Percentiles rank a stretch among this genome's conserved stretches.
Evolutionary conservation across 2,888 invertebrate species (phyloP).

Genomic region (Hyalella azteca): DNA sequence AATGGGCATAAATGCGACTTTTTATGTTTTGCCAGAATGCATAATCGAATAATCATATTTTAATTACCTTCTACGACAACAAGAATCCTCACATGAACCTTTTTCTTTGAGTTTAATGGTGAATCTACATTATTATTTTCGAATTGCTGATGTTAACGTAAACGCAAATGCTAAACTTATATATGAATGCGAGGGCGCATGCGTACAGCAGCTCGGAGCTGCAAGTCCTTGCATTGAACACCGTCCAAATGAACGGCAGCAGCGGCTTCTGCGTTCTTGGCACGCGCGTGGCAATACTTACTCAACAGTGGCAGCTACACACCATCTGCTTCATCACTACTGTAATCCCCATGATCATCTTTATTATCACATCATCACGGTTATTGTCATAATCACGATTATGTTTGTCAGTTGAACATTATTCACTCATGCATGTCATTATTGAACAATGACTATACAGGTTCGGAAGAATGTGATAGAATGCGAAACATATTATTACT

Average conservation of each 20-base stretch:
- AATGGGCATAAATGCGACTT: too few species aligned
- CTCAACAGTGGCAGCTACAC: background rate
- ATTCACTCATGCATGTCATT: background rate
- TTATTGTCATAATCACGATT: background rate
- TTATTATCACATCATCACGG: background rate
- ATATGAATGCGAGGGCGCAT: background rate
- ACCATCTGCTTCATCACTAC: conserved; percentile 1
- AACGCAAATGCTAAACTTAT: background rate
- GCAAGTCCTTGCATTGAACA: background rate
- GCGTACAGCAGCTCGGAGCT: background rate
- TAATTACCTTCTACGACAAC: background rate
- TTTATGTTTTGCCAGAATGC: too few species aligned
- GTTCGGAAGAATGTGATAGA: background rate
- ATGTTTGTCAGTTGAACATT: background rate
- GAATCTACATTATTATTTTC: background rate
- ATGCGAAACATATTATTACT: background rate
- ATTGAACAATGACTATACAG: background rate
- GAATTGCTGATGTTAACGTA: background rate
- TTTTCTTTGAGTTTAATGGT: background rate
- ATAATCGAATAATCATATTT: background rate
- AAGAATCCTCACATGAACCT: background rate
- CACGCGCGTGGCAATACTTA: background rate
- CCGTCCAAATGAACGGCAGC: background rate
- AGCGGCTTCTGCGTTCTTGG: background rate
- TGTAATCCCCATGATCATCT: background rate